Evolutionary conservation across 2,797 vertebrate genomes (phyloP).

Genomic region (Lagocephalus sceleratus): DNA sequence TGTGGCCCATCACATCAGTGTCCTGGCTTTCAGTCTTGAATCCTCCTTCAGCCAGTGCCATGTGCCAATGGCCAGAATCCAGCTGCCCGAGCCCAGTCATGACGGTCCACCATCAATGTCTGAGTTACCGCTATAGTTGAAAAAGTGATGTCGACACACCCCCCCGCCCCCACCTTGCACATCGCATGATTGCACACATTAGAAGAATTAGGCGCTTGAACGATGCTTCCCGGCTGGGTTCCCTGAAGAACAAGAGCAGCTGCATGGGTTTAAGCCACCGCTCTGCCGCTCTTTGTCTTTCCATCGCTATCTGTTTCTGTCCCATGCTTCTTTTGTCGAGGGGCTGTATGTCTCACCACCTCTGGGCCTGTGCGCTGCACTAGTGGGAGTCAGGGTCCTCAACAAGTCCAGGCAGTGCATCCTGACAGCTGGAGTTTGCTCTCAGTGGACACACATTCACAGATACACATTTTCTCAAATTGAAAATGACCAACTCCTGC

Average conservation of each 20-base stretch:
- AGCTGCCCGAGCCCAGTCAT: slow-evolving; percentile 45
- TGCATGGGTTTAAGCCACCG: slow-evolving; percentile 82
- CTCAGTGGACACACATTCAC: slow-evolving; percentile 34
- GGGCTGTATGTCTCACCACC: slow-evolving; percentile 73
- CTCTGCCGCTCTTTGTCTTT: slow-evolving; percentile 68
- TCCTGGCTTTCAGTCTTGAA: slow-evolving; percentile 22
- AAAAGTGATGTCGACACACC: slow-evolving; percentile 60
- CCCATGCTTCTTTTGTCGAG: slow-evolving; percentile 60
- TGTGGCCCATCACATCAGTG: slow-evolving; percentile 32
- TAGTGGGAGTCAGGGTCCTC: slow-evolving; percentile 71
- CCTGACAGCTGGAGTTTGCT: slow-evolving; percentile 63
- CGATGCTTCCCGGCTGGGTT: slow-evolving; percentile 85
- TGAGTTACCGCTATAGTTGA: slow-evolving; percentile 57
- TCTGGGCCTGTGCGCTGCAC: slow-evolving; percentile 73
- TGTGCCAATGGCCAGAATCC: slow-evolving; percentile 46
- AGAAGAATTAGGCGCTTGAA: slow-evolving; percentile 90
- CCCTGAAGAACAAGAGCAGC: slow-evolving; percentile 96
- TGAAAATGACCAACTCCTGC: slow-evolving; percentile 15
- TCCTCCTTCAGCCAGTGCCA: slow-evolving; percentile 14
- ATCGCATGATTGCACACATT: slow-evolving; percentile 85
- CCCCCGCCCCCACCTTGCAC: slow-evolving; percentile 62
- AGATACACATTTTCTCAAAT: slow-evolving; percentile 3
- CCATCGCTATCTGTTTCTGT: slow-evolving; percentile 58
- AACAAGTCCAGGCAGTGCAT: slow-evolving; percentile 63
- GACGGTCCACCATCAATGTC: slow-evolving; percentile 51